Evolutionary conservation across 2,113 vertebrate genomes (phyloP).

Genomic region (Pluvialis apricaria): DNA sequence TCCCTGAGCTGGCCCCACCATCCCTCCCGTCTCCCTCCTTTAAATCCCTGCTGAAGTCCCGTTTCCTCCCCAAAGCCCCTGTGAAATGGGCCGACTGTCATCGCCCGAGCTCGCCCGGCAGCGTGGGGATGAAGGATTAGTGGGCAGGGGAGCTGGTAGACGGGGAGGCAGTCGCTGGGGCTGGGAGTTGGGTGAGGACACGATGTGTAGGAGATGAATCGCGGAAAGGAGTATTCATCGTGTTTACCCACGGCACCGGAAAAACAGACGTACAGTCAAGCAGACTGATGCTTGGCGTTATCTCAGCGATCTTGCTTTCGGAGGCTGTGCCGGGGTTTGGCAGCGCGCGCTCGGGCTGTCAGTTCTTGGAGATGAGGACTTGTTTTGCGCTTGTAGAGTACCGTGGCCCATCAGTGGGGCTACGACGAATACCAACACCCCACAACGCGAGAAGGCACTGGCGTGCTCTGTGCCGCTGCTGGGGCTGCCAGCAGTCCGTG

Average conservation of each 20-base stretch:
- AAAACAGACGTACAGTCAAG: not conserved
- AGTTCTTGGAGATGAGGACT: not conserved
- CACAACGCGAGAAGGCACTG: fast-evolving
- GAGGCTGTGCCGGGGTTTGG: not conserved
- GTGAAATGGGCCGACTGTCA: not conserved
- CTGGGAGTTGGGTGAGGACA: not conserved
- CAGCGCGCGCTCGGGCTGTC: not conserved
- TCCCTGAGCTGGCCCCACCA: not conserved
- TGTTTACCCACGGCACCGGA: not conserved
- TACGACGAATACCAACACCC: not conserved
- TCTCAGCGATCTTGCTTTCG: not conserved
- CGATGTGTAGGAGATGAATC: not conserved
- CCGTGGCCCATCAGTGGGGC: fast-evolving
- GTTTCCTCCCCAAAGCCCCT: not conserved
- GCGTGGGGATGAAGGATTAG: not conserved
- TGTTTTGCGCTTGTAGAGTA: not conserved
- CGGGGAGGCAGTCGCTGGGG: not conserved
- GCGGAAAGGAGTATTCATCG: not conserved
- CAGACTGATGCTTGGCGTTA: not conserved
- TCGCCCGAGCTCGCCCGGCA: not conserved
- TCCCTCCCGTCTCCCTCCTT: not conserved
- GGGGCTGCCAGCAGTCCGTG: not conserved
- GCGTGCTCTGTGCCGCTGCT: not conserved
- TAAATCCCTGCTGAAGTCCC: not conserved
- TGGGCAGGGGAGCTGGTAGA: not conserved